phyloP scores from a whole-genome alignment of 1,140 invertebrate genomes.

The Trachymyrmex septentrionalis region DNA sequence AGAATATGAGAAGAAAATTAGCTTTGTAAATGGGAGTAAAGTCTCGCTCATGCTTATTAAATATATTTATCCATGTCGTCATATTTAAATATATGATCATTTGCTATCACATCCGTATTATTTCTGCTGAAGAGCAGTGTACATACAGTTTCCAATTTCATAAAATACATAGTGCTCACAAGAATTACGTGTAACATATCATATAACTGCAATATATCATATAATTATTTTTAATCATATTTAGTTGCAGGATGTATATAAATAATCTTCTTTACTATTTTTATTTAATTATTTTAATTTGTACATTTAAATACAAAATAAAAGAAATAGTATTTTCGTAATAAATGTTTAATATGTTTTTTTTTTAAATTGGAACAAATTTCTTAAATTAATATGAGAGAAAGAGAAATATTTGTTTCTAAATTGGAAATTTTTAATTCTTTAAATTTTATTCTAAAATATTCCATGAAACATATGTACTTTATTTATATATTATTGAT shows the following conservation, averaged over 20 bases:
- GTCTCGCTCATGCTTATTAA: not conserved
- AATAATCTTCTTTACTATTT: constrained; percentile 4
- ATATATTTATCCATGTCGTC: not conserved
- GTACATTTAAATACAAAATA: not conserved
- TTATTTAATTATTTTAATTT: constrained; percentile 5
- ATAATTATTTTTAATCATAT: constrained; percentile 28
- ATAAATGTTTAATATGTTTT: not conserved
- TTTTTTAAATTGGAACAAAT: not conserved
- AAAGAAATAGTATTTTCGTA: not conserved
- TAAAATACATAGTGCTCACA: not conserved
- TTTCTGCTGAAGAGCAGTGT: not conserved
- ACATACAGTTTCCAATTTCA: not conserved
- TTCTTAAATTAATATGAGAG: not conserved
- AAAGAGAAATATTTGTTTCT: not conserved
- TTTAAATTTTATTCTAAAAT: not conserved
- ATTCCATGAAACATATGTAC: not conserved
- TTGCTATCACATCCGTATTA: not conserved
- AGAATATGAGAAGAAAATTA: constrained; percentile 56
- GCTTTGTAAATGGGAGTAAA: not conserved
- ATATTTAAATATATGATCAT: constrained; percentile 15
- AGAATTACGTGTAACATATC: not conserved
- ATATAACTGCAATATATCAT: not conserved
- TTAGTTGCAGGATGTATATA: not conserved
- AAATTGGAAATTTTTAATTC: constrained; percentile 5
- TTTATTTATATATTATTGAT: not conserved